Conservation (phyloP, 53 echinoderm and acorn worm species). For the Pentamera pediparva region DNA sequence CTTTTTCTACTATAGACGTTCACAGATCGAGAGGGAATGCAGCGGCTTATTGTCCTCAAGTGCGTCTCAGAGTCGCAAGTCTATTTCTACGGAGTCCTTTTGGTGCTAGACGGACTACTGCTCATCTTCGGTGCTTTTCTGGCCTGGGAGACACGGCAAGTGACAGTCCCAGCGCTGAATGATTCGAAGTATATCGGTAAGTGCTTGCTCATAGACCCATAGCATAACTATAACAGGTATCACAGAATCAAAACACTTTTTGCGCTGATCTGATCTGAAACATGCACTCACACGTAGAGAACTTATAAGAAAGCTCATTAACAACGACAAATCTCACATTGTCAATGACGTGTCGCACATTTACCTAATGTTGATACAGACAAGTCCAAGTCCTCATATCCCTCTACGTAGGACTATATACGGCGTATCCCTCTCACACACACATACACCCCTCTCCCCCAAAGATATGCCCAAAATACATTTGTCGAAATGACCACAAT, state of each 20-base stretch:
- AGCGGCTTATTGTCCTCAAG: slow-evolving; percentile 47
- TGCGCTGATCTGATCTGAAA: too few species aligned
- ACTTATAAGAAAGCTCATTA: neutral
- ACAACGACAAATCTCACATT: neutral
- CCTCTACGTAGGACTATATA: too few species aligned
- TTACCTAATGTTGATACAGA: too few species aligned
- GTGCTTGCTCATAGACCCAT: too few species aligned
- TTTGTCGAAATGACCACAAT: too few species aligned
- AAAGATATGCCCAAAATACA: too few species aligned
- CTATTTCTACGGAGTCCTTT: slow-evolving; percentile 68
- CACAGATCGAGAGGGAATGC: slow-evolving; percentile 53
- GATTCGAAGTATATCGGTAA: slow-evolving; percentile 93
- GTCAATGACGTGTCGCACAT: neutral
- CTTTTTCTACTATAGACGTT: neutral
- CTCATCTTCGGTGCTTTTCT: slow-evolving; percentile 87
- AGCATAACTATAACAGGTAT: too few species aligned
- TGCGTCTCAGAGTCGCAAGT: slow-evolving; percentile 64
- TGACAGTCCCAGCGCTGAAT: slow-evolving; percentile 85
- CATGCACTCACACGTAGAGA: neutral
- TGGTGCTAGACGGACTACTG: slow-evolving; percentile 62
- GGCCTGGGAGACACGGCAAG: slow-evolving; percentile 93
- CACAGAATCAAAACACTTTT: too few species aligned
- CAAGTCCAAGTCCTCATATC: too few species aligned
- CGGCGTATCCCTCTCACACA: too few species aligned
- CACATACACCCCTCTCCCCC: too few species aligned